Evolutionary conservation across 2,888 invertebrate genomes (phyloP).

Genomic region (Desoria tigrina): DNA sequence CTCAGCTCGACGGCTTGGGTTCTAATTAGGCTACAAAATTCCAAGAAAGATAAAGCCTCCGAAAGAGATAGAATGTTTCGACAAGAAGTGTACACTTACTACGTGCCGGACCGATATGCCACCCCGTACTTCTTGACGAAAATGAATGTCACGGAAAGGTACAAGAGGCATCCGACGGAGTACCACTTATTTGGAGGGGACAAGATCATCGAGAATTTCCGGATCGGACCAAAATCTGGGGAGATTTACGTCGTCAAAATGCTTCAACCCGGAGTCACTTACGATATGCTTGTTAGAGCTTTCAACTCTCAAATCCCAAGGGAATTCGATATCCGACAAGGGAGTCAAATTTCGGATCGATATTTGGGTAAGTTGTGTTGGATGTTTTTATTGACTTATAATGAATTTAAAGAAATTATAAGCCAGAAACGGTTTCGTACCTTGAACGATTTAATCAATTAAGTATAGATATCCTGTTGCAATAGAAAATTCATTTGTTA

Average conservation of each 20-base stretch:
- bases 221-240: conserved; percentile 75
- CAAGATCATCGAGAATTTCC: conserved; percentile 64
- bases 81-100: conserved; percentile 73
- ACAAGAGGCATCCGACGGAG: conserved; percentile 63
- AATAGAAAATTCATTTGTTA: too few relatives aligned
- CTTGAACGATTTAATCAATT: too few relatives aligned
- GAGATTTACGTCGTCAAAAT: conserved; percentile 71
- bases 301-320: conserved; percentile 41
- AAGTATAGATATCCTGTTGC: too few relatives aligned
- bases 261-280: conserved; percentile 74
- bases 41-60: conserved; percentile 58
- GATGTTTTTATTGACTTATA: background rate
- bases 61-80: conserved; percentile 59
- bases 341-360: conserved; percentile 44
- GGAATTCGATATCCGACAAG: conserved; percentile 50
- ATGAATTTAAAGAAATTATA: background rate
- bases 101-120: conserved; percentile 77
- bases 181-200: conserved; percentile 54
- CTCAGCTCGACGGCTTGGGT: conserved; percentile 71
- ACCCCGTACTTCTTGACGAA: conserved; percentile 74
- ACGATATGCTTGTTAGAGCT: conserved; percentile 64
- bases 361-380: conserved; percentile 40
- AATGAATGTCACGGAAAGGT: conserved; percentile 72
- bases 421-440: too few relatives aligned
- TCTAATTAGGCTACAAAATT: conserved; percentile 55